These are phyloP conservation scores for Callinectes sapidus DNA, from an alignment of 2,888 invertebrate species.

Conservation along the genomic window DNA sequence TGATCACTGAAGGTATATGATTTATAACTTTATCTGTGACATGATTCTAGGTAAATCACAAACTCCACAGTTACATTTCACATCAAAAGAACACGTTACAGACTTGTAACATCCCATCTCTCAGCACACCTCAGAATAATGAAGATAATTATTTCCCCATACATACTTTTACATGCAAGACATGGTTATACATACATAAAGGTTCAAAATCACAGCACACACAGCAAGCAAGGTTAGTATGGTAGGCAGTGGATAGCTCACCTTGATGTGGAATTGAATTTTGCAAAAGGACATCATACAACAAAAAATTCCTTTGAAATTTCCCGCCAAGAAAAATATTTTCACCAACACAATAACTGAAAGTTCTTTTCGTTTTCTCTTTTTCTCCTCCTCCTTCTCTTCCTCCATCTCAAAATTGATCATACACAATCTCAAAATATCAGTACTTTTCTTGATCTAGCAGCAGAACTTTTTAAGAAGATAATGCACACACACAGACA, in stretches of 20 bases:
- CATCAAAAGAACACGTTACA: no score
- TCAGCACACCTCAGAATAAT: no score
- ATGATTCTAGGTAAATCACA: background rate
- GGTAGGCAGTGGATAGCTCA: background rate
- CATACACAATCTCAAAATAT: no score
- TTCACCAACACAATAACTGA: background rate
- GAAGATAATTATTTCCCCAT: background rate
- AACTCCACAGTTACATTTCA: background rate
- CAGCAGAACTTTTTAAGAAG: background rate
- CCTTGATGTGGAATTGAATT: background rate
- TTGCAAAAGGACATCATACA: background rate
- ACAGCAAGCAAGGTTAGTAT: background rate
- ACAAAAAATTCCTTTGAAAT: background rate
- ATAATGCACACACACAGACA: background rate
- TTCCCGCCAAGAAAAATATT: background rate
- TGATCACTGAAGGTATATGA: background rate
- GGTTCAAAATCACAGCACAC: background rate
- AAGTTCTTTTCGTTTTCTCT: background rate
- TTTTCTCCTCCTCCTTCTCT: background rate
- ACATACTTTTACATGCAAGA: background rate
- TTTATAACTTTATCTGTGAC: background rate
- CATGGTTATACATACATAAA: background rate
- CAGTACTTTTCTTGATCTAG: background rate
- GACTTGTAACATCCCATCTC: no score
- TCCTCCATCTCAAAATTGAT: background rate